A percentile compares a stretch with the other conserved stretches of the same genome.
Evolutionary conservation across 37 sponge, comb jelly and placozoan species (phyloP).

Genomic region (Bolinopsis microptera): DNA sequence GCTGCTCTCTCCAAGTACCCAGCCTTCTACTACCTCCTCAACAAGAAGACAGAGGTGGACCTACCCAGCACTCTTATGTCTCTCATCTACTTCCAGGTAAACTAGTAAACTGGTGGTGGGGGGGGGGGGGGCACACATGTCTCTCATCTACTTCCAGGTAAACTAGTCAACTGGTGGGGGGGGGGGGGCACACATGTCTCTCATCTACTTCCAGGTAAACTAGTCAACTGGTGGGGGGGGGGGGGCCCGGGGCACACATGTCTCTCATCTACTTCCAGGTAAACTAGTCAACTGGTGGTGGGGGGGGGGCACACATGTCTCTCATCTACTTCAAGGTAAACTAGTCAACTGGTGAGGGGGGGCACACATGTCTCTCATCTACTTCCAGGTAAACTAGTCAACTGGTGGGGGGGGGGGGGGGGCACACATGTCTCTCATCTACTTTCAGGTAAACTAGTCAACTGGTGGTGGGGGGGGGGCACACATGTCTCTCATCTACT

Average conservation of each 20-base stretch:
- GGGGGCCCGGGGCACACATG: too few relatives aligned
- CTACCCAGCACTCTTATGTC: slow-evolving; percentile 35
- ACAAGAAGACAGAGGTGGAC: slow-evolving; percentile 10
- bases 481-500: slow-evolving; percentile 9
- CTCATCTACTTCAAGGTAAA: slow-evolving; percentile 55
- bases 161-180: neutral
- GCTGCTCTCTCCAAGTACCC: slow-evolving; percentile 15
- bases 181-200: slow-evolving; percentile 10
- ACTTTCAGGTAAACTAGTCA: neutral
- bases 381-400: neutral
- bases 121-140: too few relatives aligned
- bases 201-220: slow-evolving; percentile 54
- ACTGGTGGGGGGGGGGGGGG: too few relatives aligned
- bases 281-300: neutral
- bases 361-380: neutral
- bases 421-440: too few relatives aligned
- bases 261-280: too few relatives aligned
- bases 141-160: too few relatives aligned
- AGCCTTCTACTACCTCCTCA: neutral
- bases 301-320: neutral
- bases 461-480: neutral
- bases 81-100: slow-evolving; percentile 60
- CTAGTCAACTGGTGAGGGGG: neutral
- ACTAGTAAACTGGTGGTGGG: neutral
- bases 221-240: neutral